Evolutionary conservation across 2,888 invertebrate species (phyloP).

Genomic region (Stegana nigrithorax): DNA sequence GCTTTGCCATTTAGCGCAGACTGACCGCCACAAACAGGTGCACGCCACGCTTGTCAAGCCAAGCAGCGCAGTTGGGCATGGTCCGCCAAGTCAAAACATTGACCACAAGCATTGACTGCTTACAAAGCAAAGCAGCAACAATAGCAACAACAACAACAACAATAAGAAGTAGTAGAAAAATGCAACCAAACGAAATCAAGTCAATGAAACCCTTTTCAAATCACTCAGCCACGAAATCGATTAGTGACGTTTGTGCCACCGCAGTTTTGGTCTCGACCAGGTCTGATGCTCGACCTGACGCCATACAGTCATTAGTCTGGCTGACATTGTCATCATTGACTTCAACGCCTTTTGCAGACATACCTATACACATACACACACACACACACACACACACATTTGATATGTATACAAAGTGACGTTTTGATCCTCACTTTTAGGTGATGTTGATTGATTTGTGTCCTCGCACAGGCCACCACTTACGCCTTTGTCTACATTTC

Average conservation of each 20-base stretch:
- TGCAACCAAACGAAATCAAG: neutral
- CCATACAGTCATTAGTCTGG: neutral
- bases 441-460: constrained; percentile 51
- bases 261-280: neutral
- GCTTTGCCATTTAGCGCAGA: neutral
- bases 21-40: constrained; percentile 10
- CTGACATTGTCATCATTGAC: constrained; percentile 4
- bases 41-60: neutral
- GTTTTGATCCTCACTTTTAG: no score
- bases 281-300: neutral
- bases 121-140: no score
- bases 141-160: no score
- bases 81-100: constrained; percentile 15
- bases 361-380: no score
- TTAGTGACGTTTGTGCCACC: constrained; percentile 10
- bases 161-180: no score
- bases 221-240: neutral
- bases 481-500: neutral
- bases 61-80: neutral
- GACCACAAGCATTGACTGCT: constrained; percentile 14
- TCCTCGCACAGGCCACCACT: constrained; percentile 42
- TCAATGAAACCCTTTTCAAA: constrained; percentile 16
- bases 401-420: no score
- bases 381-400: no score
- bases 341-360: constrained; percentile 12